These are phyloP conservation scores for Meloidogyne floridensis DNA, from an alignment of 1,140 invertebrate genomes.

Conservation along the genomic window DNA sequence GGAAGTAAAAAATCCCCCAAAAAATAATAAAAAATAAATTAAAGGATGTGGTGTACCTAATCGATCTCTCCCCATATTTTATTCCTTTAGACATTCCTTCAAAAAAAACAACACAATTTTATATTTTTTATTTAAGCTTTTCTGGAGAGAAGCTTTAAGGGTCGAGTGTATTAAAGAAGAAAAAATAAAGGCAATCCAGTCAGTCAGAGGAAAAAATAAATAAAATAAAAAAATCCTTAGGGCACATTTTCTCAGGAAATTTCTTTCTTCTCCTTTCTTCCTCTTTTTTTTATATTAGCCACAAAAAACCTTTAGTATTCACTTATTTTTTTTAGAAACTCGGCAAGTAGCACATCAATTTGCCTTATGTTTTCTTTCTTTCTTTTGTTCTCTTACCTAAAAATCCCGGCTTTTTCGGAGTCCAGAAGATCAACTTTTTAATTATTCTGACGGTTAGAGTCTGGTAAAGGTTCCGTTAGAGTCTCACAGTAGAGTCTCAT, in stretches of 20 bases:
- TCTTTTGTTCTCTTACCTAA: not conserved
- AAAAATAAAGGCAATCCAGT: not conserved
- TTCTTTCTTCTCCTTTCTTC: not conserved
- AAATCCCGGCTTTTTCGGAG: not conserved
- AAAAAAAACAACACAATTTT: not conserved
- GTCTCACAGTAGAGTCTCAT: not conserved
- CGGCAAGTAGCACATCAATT: not conserved
- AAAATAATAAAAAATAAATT: too few relatives aligned
- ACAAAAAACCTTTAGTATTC: not conserved
- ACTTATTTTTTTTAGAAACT: not conserved
- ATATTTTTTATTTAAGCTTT: not conserved
- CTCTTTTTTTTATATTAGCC: not conserved
- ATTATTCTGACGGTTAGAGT: not conserved
- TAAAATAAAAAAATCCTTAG: not conserved
- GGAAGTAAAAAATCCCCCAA: too few relatives aligned
- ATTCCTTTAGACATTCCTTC: too few relatives aligned
- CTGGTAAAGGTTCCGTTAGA: not conserved
- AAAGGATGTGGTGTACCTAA: too few relatives aligned
- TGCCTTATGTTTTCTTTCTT: not conserved
- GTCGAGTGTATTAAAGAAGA: not conserved
- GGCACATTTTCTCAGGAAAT: slow-evolving; percentile 4
- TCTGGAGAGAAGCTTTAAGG: not conserved
- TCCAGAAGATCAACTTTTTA: not conserved
- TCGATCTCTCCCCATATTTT: too few relatives aligned
- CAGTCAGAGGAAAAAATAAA: not conserved